Evolutionary conservation across 2,797 vertebrate genomes (phyloP), one percentile per base, ranked within the genome.

Genomic region (Micrastur ruficollis): DNA sequence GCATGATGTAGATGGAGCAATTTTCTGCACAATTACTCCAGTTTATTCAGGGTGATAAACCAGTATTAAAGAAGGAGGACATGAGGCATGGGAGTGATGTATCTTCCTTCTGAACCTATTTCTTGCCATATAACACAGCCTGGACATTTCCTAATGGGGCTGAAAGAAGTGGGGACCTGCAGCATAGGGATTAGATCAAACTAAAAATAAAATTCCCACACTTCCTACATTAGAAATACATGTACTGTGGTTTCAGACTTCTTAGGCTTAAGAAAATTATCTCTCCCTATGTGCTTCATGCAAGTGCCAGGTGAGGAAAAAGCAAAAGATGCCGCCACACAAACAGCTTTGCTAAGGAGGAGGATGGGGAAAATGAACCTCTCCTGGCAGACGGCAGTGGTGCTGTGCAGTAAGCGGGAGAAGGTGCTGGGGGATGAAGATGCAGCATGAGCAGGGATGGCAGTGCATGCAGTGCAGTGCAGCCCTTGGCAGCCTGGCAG

Each of bases 11-110:
- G 68, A 81, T 86, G 27, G 50, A 94, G 22, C 38, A 65, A 91
- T 95, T 97, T 96, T 94, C 94, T 95, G 87, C 95, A 90, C 89
- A 72, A 91, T 91, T 95, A 62, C 87, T 86, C 46, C 87, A 86
- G 86, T 75, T 96, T 88, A 93, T 88, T 86, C 87, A 84, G 72
- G 66, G 87, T 70, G 87, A 88, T 95, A 93, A 94, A 63, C 61
- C 25, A 61, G 25, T 65, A 78, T 31, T 83, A 81, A 88, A 92
- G 86, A 12, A 76, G 14, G 65, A 59, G n/a, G 36, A 67, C 36
- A 73, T 53, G 75, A 80, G 40, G 72, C 56, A 74, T 50, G 17
- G 59, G 56, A 87, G 68, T 1, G 1, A 89, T 58, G 58, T 68
- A 7, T 93, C 68, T 94, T 90, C 63, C 59, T 80, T 78, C 72